Percentiles rank a stretch among this genome's conserved stretches.
These are phyloP conservation scores for Scaptomyza reducta DNA, from an alignment of 2,888 invertebrate genomes.

Conservation along the genomic window DNA sequence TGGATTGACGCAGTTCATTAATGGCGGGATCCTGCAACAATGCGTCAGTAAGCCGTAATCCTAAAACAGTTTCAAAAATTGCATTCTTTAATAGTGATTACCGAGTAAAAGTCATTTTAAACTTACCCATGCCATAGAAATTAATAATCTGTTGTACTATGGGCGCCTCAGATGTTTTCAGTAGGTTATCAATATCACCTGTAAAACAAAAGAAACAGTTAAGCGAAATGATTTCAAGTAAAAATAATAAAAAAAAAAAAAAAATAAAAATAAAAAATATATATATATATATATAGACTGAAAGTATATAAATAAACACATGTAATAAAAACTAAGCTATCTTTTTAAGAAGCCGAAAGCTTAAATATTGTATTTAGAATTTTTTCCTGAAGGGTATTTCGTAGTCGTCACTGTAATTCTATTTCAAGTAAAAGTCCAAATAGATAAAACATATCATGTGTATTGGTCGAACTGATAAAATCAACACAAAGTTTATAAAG, in stretches of 20 bases:
- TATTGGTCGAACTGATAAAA: not conserved
- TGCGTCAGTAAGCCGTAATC: conserved; percentile 55
- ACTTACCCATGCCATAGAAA: conserved; percentile 71
- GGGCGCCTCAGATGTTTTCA: conserved; percentile 40
- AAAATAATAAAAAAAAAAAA: too few species aligned
- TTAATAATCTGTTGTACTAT: conserved; percentile 53
- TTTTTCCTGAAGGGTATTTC: not conserved
- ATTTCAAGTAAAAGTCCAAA: not conserved
- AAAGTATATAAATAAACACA: too few species aligned
- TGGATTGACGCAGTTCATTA: conserved; percentile 70
- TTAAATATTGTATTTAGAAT: too few species aligned
- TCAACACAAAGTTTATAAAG: not conserved
- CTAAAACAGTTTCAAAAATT: conserved; percentile 1
- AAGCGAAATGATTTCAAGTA: not conserved
- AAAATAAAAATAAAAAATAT: too few species aligned
- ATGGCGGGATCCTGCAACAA: conserved; percentile 66
- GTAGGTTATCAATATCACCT: conserved; percentile 44
- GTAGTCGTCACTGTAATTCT: not conserved
- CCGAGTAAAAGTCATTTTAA: not conserved
- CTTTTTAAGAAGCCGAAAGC: too few species aligned
- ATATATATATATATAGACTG: too few species aligned
- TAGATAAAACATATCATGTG: not conserved
- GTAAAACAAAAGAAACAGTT: not conserved
- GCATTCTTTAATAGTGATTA: too few species aligned
- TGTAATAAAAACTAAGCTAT: too few species aligned